These are phyloP conservation scores for Bombycilla garrulus DNA, from an alignment of 2,113 vertebrate species.

Conservation along the genomic window DNA sequence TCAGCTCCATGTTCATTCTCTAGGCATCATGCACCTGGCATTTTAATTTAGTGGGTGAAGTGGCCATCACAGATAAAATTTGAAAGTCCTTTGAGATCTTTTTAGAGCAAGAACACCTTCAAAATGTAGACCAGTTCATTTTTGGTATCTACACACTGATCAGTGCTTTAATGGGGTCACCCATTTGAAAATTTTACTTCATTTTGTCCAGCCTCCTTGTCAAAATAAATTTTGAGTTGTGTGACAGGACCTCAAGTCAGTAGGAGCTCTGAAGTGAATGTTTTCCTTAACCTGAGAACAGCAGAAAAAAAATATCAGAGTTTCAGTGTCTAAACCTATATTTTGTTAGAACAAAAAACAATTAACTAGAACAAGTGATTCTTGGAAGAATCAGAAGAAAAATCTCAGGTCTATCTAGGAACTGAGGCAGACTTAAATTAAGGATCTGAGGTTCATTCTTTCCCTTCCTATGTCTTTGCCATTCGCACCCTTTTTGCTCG, in stretches of 20 bases:
- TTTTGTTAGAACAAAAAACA: not conserved
- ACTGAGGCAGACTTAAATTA: not conserved
- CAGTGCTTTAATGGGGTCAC: not conserved
- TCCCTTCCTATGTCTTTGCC: not conserved
- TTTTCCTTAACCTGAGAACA: not conserved
- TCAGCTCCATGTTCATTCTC: not conserved
- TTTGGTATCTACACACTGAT: not conserved
- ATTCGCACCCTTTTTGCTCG: not conserved
- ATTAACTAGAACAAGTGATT: not conserved
- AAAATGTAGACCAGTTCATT: not conserved
- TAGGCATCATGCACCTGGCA: not conserved
- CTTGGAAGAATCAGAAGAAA: not conserved
- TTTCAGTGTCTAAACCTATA: not conserved
- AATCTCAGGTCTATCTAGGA: not conserved
- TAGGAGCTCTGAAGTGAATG: not conserved
- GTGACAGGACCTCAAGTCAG: not conserved
- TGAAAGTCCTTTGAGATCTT: not conserved
- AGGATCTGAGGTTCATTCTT: not conserved
- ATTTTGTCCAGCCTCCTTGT: not conserved
- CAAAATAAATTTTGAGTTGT: not conserved
- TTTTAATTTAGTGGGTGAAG: not conserved
- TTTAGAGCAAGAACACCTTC: not conserved
- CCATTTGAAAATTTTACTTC: not conserved
- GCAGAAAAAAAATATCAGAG: not conserved
- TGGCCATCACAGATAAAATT: not conserved